Percentiles rank a stretch among this genome's conserved stretches.
Evolutionary conservation across 2,113 vertebrate genomes (phyloP).

Genomic region (Xenopus borealis): DNA sequence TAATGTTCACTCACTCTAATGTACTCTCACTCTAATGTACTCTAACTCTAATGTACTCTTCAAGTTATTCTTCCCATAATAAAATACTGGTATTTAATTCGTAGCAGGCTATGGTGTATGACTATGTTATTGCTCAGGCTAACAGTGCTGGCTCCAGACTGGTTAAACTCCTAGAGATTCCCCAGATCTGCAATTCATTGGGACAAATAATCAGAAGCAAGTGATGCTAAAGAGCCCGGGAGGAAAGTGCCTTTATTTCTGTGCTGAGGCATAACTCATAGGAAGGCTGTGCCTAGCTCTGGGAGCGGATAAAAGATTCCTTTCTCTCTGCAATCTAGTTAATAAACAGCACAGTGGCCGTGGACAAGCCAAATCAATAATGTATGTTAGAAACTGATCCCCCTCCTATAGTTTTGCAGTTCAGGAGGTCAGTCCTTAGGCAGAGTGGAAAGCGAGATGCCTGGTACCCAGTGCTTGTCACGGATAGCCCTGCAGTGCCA

Average conservation of each 20-base stretch:
- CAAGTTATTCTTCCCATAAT: background rate
- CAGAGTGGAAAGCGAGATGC: background rate
- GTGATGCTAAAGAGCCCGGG: background rate
- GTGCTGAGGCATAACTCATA: slow-evolving; percentile 1
- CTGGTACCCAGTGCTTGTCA: background rate
- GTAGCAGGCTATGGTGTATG: background rate
- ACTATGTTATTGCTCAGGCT: background rate
- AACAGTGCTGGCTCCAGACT: background rate
- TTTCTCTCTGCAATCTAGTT: slow-evolving; percentile 14
- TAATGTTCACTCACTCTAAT: too few species aligned
- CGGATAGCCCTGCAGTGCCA: background rate
- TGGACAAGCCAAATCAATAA: slow-evolving; percentile 40
- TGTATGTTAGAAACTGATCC: slow-evolving; percentile 31
- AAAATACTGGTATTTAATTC: background rate
- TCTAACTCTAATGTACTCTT: too few species aligned
- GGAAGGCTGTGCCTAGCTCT: background rate
- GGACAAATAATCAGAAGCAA: background rate
- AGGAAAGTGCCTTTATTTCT: too few species aligned
- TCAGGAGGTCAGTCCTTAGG: slow-evolving; percentile 18
- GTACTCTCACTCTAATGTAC: background rate
- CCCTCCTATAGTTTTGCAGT: slow-evolving; percentile 16
- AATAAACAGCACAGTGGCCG: slow-evolving; percentile 23
- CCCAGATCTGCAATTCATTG: background rate
- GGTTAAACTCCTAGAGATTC: background rate
- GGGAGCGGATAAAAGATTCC: background rate